Base-by-base conservation (phyloP, 2,113 vertebrate genomes). In the Xyrauchen texanus region DNA sequence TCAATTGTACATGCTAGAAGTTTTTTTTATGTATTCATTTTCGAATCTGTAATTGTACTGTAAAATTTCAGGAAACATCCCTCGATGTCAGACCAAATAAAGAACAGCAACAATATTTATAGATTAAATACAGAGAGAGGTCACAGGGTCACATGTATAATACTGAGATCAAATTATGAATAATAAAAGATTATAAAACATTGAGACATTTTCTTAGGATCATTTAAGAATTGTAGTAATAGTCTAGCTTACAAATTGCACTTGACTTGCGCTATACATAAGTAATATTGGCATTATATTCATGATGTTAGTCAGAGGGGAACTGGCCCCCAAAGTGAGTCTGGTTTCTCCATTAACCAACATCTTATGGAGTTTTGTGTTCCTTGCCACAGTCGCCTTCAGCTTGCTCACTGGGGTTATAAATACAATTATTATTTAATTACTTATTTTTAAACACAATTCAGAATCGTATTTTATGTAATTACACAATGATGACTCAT, bases 131-230 rank as follows among this genome's bases (percentile, higher is more conserved):
- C 85, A 85, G 84, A 75, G 92, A 92, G 94, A 67, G 93, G 94
- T 94, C 92, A 90, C 90, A 92, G 90, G 93, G 72, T 91, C 93
- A 97, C 94, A 93, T 99, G 96, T 99, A 99, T 98, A 95, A 99
- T 99, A 99, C 94, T 95, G 97, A 99, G 97, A 99, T 98, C 97
- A 99, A 99, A 99, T 99, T 99, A 99, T 99, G 96, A 98, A 99
- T 99, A 99, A 99, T 93, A 93, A 86, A 96, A 96, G 97, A 95
- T 96, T 99, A 96, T 99, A 98, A 98, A 99, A 98, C 97, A 96
- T 97, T 96, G 95, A 97, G 96, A 95, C 97, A 96, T 98, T 99
- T 99, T 99, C 97, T 97, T 98, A 99, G 96, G 95, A 96, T 96
- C 92, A 96, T 97, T 96, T 95, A 96, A 96, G 95, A 94, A 95